These are phyloP conservation scores for Bombus polaris DNA, from an alignment of 1,140 invertebrate genomes.

Conservation along the genomic window DNA sequence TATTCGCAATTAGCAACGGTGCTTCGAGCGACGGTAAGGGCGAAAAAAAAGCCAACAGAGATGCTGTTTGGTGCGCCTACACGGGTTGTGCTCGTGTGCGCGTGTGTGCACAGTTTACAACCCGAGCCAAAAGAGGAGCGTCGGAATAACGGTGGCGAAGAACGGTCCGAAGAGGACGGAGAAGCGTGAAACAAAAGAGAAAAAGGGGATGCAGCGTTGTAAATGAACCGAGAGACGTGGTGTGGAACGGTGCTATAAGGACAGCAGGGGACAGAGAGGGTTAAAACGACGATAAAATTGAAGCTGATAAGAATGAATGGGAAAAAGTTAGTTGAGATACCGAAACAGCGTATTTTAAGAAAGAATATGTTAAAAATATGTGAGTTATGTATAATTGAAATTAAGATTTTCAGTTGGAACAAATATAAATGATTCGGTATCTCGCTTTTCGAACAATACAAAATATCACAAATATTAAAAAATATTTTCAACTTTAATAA, in stretches of 20 bases:
- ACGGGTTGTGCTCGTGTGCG: not conserved
- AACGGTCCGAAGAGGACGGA: constrained; percentile 1
- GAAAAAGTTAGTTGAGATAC: not conserved
- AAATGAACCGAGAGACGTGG: constrained; percentile 51
- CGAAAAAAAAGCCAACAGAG: constrained; percentile 47
- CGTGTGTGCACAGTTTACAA: constrained; percentile 24
- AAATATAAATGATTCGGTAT: too few relatives aligned
- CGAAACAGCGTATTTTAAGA: not conserved
- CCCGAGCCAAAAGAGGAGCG: constrained; percentile 39
- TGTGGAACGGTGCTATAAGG: constrained; percentile 1
- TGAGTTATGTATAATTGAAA: not conserved
- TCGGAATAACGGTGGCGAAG: constrained; percentile 10
- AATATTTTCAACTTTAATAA: not conserved
- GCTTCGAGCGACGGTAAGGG: constrained; percentile 34
- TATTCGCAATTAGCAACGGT: constrained; percentile 61
- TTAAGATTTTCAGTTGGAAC: not conserved
- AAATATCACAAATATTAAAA: too few relatives aligned
- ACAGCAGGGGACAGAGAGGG: not conserved
- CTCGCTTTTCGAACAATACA: too few relatives aligned
- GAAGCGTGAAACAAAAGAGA: constrained; percentile 44
- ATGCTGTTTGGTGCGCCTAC: constrained; percentile 32
- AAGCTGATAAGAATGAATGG: not conserved
- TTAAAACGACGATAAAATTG: constrained; percentile 27
- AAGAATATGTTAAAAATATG: not conserved
- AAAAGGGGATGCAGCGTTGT: constrained; percentile 18